Evolutionary conservation across 2,888 invertebrate species (phyloP), one percentile per base, ranked within the genome.

Genomic region (Chrysotoxum bicinctum): DNA sequence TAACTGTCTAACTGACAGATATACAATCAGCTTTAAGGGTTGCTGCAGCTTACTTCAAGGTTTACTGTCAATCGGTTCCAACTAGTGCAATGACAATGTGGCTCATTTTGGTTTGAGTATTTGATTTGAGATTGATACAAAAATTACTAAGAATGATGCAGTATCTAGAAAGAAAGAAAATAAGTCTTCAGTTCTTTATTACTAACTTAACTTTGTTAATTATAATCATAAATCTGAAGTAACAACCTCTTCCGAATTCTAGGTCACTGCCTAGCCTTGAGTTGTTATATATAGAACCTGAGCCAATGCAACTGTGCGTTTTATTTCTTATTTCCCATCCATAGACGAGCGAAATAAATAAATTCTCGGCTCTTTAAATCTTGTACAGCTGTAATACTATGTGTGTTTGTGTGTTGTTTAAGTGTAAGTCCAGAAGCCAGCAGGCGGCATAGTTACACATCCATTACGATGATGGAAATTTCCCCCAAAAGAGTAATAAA

Each of bases 391-490:
- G 16, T 30, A 21, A 21, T 40, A 21, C 5, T 10, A 7, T 43
- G 45, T 52, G 21, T 37, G 12, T 35, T 12, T 37, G 14, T 37
- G 12, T 37, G 12, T 14, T n/a, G 35, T 62, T 26, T 19, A 23
- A 69, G 26, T 40, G 56, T 56, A 82, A 73, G 68, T 68, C 73
- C 72, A 72, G 76, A 56, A 80, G 72, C 80, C 69, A 80, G 85
- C 73, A 85, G 76, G 85, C 85, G 73, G 73, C 77, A 77, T 54
- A 66, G 66, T 66, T 66, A 76, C 77, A 77, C 85, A 81, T 73
- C 85, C 81, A 85, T 85, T 85, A 85, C 69, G 58, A 81, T 85
- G 85, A 85, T 85, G 76, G 58, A 77, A 85, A 81, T 85, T 76
- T 81, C 81, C 73, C 85, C 85, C 81, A 81, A 72, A 73, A 81